phyloP scores from a whole-genome alignment of 2,888 invertebrate genomes.

The Deilephila porcellus region DNA sequence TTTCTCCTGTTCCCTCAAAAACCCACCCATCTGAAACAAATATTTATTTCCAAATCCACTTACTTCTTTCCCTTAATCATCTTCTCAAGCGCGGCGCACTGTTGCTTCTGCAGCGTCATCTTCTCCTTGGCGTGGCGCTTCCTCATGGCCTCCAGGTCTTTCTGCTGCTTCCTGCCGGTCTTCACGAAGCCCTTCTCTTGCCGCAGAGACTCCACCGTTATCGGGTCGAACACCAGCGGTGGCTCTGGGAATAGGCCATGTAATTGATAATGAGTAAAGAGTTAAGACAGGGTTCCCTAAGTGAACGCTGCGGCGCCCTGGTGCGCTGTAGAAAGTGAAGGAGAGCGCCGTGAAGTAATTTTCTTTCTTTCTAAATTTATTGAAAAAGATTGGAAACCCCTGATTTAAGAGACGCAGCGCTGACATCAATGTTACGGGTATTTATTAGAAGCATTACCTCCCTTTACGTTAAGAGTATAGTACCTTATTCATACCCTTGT shows the following conservation, averaged over 20 bases:
- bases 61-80: constrained; percentile 97
- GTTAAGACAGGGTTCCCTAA: neutral
- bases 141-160: constrained; percentile 95
- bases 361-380: no score
- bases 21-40: no score
- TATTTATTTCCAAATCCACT: constrained; percentile 50
- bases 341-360: no score
- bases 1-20: no score
- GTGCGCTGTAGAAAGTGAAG: no score
- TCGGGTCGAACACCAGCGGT: constrained; percentile 93
- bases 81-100: constrained; percentile 96
- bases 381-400: no score
- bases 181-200: constrained; percentile 97
- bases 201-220: constrained; percentile 93
- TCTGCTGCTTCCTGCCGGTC: constrained; percentile 97
- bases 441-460: no score
- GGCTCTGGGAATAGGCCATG: constrained; percentile 76
- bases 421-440: no score
- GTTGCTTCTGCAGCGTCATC: constrained; percentile 94
- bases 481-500: no score
- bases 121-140: constrained; percentile 98
- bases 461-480: no score
- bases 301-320: no score
- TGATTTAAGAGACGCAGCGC: no score
- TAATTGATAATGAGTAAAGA: neutral